Base-by-base conservation (phyloP, 30 jellyfish, hydroid and myxozoan species). In the Clytia hemisphaerica region DNA sequence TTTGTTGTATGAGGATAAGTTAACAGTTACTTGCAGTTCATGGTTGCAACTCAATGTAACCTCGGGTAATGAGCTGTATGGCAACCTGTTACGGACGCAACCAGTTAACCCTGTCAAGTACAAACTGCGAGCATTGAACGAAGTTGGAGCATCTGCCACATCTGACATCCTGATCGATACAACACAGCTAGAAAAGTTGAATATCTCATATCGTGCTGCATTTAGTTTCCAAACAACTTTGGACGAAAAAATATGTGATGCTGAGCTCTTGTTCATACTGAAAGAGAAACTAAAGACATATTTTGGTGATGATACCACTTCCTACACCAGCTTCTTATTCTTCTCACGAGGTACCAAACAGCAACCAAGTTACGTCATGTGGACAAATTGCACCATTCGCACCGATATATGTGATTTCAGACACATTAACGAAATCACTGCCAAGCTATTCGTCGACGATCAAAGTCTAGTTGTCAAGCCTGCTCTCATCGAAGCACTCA, bases 41-140 rank as follows among this genome's bases (percentile, higher is more conserved):
- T 69, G 81, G 81, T 25, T 69, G 18, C 81, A 69, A 24, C 33
- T 69, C 36, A 49, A 69, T 48, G 7, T n/a, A 6, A 29, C 19
- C 2, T 3, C 51, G 6, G n/a, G n/a, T n/a, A 69, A 45, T 32
- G 21, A 28, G 16, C 9, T 69, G 6, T 45, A 45, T 27, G 81
- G 81, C 22, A 25, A 16, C 6, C 36, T 29, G 18, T 27, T 33
- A 14, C 5, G 28, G 14, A 12, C 36, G n/a, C 34, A 28, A 33
- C 29, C 58, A 45, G 38, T 45, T 19, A 12, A 21, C 27, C 73
- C 53, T 2, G 49, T 50, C 16, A 69, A 44, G 60, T 69, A 45
- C 36, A 6, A 45, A 2, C 60, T 69, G 33, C 1, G 34, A 32
- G 78, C 78, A 16, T 48, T 9, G 61, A 57, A 57, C 30, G 14